phyloP scores from a whole-genome alignment of 2,888 invertebrate species.

The Catocala nupta region DNA sequence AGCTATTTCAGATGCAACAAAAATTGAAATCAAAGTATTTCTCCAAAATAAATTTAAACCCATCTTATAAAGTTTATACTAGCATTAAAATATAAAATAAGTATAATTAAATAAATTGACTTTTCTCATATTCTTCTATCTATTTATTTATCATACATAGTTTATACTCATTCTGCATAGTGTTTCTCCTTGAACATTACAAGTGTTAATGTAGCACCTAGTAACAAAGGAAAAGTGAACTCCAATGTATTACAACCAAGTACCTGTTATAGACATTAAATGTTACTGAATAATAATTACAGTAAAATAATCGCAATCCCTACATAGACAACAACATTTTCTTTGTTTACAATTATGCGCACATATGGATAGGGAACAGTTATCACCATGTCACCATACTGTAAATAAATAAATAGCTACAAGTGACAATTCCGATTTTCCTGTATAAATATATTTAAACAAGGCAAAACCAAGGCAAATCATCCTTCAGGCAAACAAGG shows the following conservation, averaged over 20 bases:
- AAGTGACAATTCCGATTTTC: neutral
- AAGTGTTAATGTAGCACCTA: neutral
- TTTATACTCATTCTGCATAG: slow-evolving; percentile 1
- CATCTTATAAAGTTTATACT: too few species aligned
- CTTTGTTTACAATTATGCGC: slow-evolving; percentile 19
- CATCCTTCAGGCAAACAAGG: slow-evolving; percentile 30
- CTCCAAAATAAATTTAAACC: too few species aligned
- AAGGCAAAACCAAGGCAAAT: neutral
- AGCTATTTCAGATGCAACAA: too few species aligned
- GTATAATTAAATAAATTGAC: too few species aligned
- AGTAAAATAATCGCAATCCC: neutral
- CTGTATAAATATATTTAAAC: neutral
- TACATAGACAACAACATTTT: neutral
- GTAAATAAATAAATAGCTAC: slow-evolving; percentile 4
- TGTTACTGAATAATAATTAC: too few species aligned
- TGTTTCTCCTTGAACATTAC: slow-evolving; percentile 13
- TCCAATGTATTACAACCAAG: neutral
- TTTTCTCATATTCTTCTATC: too few species aligned
- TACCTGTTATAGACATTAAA: neutral
- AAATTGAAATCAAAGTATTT: too few species aligned
- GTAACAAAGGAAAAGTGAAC: slow-evolving; percentile 13
- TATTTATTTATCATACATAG: neutral
- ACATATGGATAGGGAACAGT: slow-evolving; percentile 2
- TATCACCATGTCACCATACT: slow-evolving; percentile 6
- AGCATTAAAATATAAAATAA: too few species aligned